Percentiles rank a stretch among this genome's conserved stretches.
Evolutionary conservation across 2,113 vertebrate genomes (phyloP).

Genomic region (Epinephelus lanceolatus): DNA sequence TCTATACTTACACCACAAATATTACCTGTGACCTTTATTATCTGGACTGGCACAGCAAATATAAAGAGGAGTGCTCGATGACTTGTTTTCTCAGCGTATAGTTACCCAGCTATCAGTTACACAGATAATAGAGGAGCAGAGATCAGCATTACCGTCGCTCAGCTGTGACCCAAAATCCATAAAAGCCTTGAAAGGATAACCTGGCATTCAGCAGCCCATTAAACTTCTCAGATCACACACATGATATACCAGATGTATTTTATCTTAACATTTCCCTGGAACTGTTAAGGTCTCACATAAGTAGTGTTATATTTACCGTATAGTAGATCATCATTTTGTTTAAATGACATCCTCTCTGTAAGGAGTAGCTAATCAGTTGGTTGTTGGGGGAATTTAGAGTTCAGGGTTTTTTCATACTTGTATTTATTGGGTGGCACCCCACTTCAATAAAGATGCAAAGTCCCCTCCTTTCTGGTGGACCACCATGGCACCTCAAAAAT

Average conservation of each 20-base stretch:
- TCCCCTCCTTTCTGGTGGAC: no score
- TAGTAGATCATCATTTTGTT: neutral
- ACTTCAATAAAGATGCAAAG: no score
- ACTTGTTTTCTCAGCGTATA: neutral
- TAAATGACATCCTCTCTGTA: neutral
- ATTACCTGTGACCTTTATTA: slow-evolving; percentile 8
- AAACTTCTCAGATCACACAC: slow-evolving; percentile 19
- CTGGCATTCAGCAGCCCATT: neutral
- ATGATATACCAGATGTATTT: neutral
- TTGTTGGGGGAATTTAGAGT: no score
- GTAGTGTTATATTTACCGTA: neutral
- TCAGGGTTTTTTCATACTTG: no score
- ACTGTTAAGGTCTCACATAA: neutral
- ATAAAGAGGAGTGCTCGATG: neutral
- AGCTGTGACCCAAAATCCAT: slow-evolving; percentile 14
- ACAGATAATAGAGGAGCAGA: neutral
- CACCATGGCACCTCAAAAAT: no score
- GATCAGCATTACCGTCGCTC: slow-evolving; percentile 8
- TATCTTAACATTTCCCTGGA: neutral
- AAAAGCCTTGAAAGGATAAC: slow-evolving; percentile 1
- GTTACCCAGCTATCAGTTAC: slow-evolving; percentile 4
- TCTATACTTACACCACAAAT: neutral
- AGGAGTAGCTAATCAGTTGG: no score
- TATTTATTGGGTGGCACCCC: no score
- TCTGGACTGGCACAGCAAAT: neutral